Base-by-base conservation (phyloP, 2,113 vertebrate species). In the Rhineura floridana region DNA sequence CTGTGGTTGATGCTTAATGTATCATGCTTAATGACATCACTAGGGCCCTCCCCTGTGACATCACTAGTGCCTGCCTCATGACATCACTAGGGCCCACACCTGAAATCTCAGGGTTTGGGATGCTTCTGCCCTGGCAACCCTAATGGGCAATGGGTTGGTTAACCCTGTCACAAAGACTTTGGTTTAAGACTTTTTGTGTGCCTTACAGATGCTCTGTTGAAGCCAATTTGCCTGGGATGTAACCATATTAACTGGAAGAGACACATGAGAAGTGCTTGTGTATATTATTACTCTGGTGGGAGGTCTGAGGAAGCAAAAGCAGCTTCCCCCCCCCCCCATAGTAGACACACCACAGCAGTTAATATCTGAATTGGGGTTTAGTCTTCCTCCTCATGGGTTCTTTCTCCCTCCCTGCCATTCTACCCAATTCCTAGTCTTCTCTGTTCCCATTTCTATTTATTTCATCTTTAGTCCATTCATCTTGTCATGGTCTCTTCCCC, bases 391-490 rank as follows among this genome's bases (percentile, higher is more conserved):
- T 23, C 52, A 63, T 63, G 3, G 12, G 11, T 75, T 62, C 55
- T 9, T 46, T 6, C 39, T 30, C 33, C 12, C 10, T 62, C 39
- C 55, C 39, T 50, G 75, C 73, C 17, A 36, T 75, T 63, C 67
- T 15, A 11, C 4, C 12, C 48, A 1, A 0, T 44, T 21, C 1
- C 72, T 25, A 9, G 13, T 48, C 30, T 46, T 62, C 25, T 13
- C 28, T 84, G 33, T 19, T 62, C 52, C 9, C 6, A 25, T 17
- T 88, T 85, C 81, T 76, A 48, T 80, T 3, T 5, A 28, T n/a
- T 89, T 76, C 30, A 19, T 46, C 30, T 88, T 30, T 67, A 81
- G 42, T 39, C 36, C 52, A 73, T 75, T 87, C 55, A 75, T 87
- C 79, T 82, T 62, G 30, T 52, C 23, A 55, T 50, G 30, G 19